Evolutionary conservation across 2,888 invertebrate genomes (phyloP).

Genomic region (Cheiracanthium punctorium): DNA sequence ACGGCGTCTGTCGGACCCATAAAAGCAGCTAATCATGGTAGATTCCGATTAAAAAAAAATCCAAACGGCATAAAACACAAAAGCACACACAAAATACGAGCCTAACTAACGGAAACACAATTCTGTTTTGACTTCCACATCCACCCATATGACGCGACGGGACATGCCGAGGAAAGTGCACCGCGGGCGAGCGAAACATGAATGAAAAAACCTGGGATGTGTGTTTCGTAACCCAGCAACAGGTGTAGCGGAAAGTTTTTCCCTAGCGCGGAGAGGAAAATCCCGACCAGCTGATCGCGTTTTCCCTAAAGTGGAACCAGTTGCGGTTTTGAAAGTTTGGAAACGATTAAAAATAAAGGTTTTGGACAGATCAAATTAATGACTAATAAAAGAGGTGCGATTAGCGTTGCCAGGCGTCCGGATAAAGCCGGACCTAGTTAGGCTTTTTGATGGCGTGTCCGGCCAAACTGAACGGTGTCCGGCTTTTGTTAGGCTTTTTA

Average conservation of each 20-base stretch:
- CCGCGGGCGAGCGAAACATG: slow-evolving; percentile 20
- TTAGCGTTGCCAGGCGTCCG: no score
- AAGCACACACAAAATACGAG: no score
- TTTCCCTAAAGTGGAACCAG: no score
- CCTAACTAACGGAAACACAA: no score
- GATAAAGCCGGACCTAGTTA: no score
- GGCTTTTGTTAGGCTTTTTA: no score
- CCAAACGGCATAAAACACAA: neutral
- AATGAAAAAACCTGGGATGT: slow-evolving; percentile 30
- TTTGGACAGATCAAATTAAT: no score
- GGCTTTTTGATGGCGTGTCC: no score
- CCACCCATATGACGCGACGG: slow-evolving; percentile 18
- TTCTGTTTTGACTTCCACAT: slow-evolving; percentile 29
- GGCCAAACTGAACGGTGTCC: no score
- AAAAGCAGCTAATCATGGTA: slow-evolving; percentile 53
- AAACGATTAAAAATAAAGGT: no score
- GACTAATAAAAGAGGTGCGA: no score
- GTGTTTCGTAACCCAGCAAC: slow-evolving; percentile 66
- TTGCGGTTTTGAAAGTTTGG: no score
- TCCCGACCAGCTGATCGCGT: slow-evolving; percentile 20
- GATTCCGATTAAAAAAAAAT: neutral
- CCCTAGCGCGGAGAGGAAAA: slow-evolving; percentile 4
- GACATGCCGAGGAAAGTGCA: slow-evolving; percentile 4
- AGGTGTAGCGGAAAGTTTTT: slow-evolving; percentile 37
- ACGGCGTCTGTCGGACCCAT: slow-evolving; percentile 29